Conservation (phyloP, 2,888 invertebrate species). For the Tachina grossa region DNA sequence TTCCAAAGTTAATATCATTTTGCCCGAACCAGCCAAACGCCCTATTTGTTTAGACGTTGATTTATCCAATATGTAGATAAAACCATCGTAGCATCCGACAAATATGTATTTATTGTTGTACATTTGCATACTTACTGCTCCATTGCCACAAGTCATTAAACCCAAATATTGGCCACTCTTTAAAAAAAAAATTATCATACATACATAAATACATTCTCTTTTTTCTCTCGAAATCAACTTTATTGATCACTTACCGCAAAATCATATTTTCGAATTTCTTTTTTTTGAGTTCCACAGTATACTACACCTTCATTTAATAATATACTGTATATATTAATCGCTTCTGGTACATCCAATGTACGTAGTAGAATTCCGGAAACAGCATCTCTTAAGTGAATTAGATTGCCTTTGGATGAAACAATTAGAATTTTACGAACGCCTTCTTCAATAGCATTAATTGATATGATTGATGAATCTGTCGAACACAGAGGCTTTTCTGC, state of each 20-base stretch:
- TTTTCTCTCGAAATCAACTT: not conserved
- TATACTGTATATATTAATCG: slow-evolving; percentile 88
- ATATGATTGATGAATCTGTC: slow-evolving; percentile 87
- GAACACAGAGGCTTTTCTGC: slow-evolving; percentile 84
- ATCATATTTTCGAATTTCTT: slow-evolving; percentile 89
- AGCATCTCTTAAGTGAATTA: slow-evolving; percentile 89
- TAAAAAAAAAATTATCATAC: slow-evolving; percentile 66
- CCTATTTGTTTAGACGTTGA: slow-evolving; percentile 84
- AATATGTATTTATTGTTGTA: slow-evolving; percentile 86
- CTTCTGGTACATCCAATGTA: slow-evolving; percentile 85
- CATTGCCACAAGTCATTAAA: slow-evolving; percentile 87
- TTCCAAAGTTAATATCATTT: slow-evolving; percentile 88
- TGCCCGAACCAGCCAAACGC: slow-evolving; percentile 87
- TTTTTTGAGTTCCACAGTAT: slow-evolving; percentile 90
- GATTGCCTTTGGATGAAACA: slow-evolving; percentile 87
- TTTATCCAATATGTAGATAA: slow-evolving; percentile 87
- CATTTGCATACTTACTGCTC: slow-evolving; percentile 88
- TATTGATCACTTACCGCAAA: slow-evolving; percentile 86
- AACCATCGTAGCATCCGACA: slow-evolving; percentile 91
- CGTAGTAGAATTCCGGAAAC: slow-evolving; percentile 87
- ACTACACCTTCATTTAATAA: slow-evolving; percentile 87
- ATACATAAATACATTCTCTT: not conserved
- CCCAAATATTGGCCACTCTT: slow-evolving; percentile 86
- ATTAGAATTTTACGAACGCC: slow-evolving; percentile 86
- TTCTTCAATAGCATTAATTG: slow-evolving; percentile 88